phyloP scores from a whole-genome alignment of 2,797 vertebrate genomes.

The Ctenosaura bakeri region DNA sequence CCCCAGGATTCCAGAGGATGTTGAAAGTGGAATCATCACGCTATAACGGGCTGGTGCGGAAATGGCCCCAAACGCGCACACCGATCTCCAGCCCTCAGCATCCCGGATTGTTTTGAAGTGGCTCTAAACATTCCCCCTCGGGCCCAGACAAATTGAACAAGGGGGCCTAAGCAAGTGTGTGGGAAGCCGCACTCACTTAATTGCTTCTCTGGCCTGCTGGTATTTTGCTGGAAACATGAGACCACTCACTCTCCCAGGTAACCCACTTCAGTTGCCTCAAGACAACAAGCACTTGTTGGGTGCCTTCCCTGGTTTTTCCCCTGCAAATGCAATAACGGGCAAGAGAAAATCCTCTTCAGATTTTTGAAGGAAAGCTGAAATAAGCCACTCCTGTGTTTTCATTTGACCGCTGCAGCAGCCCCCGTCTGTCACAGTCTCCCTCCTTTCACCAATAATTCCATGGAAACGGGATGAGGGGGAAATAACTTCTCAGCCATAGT shows the following conservation, averaged over 20 bases:
- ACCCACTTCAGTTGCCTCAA: not conserved
- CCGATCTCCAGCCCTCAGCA: not conserved
- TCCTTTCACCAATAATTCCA: not conserved
- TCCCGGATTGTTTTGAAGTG: not conserved
- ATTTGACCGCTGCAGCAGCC: not conserved
- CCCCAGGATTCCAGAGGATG: too few relatives aligned
- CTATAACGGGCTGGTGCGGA: too few relatives aligned
- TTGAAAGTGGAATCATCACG: too few relatives aligned
- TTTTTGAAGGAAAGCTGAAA: not conserved
- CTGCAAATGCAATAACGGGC: too few relatives aligned
- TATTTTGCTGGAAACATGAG: not conserved
- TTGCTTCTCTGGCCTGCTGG: too few relatives aligned
- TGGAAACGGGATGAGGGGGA: not conserved
- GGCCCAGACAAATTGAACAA: not conserved
- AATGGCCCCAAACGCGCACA: rapidly evolving
- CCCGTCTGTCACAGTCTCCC: not conserved
- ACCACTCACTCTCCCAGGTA: not conserved
- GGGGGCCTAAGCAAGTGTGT: not conserved
- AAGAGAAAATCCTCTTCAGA: not conserved
- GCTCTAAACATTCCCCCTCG: not conserved
- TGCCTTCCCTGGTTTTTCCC: not conserved
- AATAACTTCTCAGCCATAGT: not conserved
- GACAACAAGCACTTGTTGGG: not conserved
- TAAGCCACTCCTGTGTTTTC: not conserved
- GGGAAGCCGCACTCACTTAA: not conserved